phyloP scores from a whole-genome alignment of 2,797 vertebrate genomes.

The Danio jaintianensis region DNA sequence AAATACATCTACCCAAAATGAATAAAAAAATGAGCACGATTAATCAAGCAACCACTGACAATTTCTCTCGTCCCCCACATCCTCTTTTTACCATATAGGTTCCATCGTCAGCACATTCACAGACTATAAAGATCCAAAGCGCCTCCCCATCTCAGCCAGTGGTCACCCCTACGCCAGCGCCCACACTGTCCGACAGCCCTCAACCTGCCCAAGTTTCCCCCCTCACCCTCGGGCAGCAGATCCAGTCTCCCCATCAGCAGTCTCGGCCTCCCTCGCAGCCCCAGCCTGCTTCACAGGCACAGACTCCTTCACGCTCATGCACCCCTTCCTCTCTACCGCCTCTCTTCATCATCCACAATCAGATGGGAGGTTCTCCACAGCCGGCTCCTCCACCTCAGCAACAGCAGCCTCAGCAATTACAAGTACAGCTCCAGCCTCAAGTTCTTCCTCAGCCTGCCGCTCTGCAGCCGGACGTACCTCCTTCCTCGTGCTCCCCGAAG shows the following conservation, averaged over 20 bases:
- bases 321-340: conserved; percentile 83
- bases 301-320: conserved; percentile 84
- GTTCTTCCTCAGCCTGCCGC: conserved; percentile 71
- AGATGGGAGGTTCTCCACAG: conserved; percentile 80
- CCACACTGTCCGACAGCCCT: conserved; percentile 82
- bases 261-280: conserved; percentile 80
- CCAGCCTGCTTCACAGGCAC: conserved; percentile 78
- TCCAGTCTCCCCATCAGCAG: conserved; percentile 84
- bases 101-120: conserved; percentile 82
- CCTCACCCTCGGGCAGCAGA: conserved; percentile 83
- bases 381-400: conserved; percentile 69
- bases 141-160: conserved; percentile 84
- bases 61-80: conserved; percentile 12
- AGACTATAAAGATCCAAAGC: conserved; percentile 85
- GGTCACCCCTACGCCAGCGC: conserved; percentile 75
- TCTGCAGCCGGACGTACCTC: conserved; percentile 74
- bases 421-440: conserved; percentile 75
- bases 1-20: background rate
- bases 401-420: conserved; percentile 72
- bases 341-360: conserved; percentile 89
- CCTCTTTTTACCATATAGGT: conserved; percentile 75
- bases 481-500: conserved; percentile 78
- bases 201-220: conserved; percentile 84
- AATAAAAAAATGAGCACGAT: background rate
- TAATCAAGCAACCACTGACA: background rate